Percentiles rank a stretch among this genome's conserved stretches.
Conservation (phyloP, 2,113 vertebrate species). For the Ondatra zibethicus region DNA sequence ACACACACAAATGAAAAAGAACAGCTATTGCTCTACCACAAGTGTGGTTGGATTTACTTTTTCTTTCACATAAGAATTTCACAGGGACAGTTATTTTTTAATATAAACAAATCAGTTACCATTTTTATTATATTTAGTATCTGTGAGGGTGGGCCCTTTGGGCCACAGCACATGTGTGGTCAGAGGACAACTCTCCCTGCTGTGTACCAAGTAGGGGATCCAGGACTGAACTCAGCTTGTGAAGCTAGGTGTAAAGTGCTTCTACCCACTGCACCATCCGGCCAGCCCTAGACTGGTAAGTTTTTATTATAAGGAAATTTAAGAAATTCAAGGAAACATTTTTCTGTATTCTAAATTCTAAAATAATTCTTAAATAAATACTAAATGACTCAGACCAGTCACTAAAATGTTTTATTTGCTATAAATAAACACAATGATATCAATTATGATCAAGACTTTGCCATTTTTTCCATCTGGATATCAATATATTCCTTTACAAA, state of each 20-base stretch:
- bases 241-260: background rate
- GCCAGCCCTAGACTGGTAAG: background rate
- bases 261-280: background rate
- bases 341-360: constrained; percentile 32
- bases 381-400: background rate
- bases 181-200: background rate
- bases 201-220: background rate
- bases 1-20: background rate
- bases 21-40: background rate
- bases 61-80: background rate
- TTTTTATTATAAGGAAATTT: constrained; percentile 19
- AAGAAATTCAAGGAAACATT: constrained; percentile 14
- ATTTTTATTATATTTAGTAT: background rate
- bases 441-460: background rate
- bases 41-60: background rate
- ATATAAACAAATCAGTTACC: background rate
- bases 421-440: constrained; percentile 16
- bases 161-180: background rate
- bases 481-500: constrained; percentile 35
- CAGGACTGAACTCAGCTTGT: background rate
- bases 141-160: background rate
- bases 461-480: background rate
- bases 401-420: background rate
- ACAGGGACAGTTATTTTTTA: background rate
- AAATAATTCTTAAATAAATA: background rate